A percentile compares a stretch with the other conserved stretches of the same genome.
phyloP scores from a whole-genome alignment of 2,888 invertebrate genomes.

The Hypercompe scribonia region DNA sequence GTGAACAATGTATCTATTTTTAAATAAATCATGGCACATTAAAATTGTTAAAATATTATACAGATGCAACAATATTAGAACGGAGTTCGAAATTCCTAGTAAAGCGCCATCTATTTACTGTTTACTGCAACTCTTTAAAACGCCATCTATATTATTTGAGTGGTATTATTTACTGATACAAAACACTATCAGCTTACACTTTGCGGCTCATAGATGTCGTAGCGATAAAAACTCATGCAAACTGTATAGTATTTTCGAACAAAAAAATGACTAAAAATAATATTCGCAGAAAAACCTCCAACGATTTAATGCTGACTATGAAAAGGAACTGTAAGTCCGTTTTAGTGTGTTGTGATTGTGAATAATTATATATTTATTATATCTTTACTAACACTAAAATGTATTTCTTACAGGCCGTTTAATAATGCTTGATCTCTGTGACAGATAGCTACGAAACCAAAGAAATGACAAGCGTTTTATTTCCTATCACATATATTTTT shows the following conservation, averaged over 20 bases:
- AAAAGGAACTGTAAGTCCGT: conserved; percentile 81
- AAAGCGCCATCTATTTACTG: conserved; percentile 24
- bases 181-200: neutral
- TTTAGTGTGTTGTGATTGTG: conserved; percentile 85
- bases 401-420: no score
- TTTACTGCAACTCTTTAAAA: neutral
- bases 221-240: neutral
- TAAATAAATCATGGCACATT: conserved; percentile 79
- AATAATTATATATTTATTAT: conserved; percentile 18
- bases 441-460: no score
- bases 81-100: neutral
- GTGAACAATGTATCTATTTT: conserved; percentile 55
- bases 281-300: conserved; percentile 84
- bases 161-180: neutral
- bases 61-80: conserved; percentile 42
- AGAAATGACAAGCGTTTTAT: no score
- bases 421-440: no score
- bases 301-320: conserved; percentile 85
- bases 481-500: no score
- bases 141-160: conserved; percentile 20
- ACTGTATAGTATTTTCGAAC: conserved; percentile 41
- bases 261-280: conserved; percentile 54
- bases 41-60: conserved; percentile 67
- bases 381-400: neutral
- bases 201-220: neutral